Conservation (phyloP, 2,113 vertebrate species). For the Speoplatyrhinus poulsoni region DNA sequence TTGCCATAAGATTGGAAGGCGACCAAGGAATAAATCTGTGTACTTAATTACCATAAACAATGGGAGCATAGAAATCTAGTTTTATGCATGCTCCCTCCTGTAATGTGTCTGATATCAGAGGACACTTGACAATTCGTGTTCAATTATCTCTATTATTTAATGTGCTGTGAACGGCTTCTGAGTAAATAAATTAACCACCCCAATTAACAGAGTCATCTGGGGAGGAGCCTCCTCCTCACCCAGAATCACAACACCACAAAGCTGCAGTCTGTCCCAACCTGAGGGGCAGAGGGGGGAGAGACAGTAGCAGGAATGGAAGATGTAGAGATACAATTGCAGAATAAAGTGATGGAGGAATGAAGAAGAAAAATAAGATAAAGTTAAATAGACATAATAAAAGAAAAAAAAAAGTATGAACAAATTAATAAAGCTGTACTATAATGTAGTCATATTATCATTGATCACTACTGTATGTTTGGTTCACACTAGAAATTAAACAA, state of each 20-base stretch:
- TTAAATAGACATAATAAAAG: background rate
- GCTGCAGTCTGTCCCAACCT: slow-evolving; percentile 76
- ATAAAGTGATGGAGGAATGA: background rate
- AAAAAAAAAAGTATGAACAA: background rate
- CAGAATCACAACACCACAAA: slow-evolving; percentile 87
- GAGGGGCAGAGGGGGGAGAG: slow-evolving; percentile 24
- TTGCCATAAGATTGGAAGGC: slow-evolving; percentile 99
- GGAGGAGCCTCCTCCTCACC: slow-evolving; percentile 82
- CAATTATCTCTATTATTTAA: slow-evolving; percentile 99
- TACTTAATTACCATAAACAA: slow-evolving; percentile 99
- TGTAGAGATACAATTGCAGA: slow-evolving; percentile 36
- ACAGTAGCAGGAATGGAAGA: slow-evolving; percentile 24
- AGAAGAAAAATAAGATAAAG: background rate
- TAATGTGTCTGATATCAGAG: slow-evolving; percentile 99
- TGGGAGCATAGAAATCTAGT: slow-evolving; percentile 99
- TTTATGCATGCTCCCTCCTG: slow-evolving; percentile 99
- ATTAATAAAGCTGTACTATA: background rate
- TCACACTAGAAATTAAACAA: no score
- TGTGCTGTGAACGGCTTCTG: slow-evolving; percentile 99
- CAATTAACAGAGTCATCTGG: slow-evolving; percentile 99
- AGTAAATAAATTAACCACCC: slow-evolving; percentile 99
- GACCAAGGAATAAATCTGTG: slow-evolving; percentile 99
- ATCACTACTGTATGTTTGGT: no score
- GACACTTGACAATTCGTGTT: slow-evolving; percentile 99
- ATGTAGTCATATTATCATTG: no score